phyloP scores from a whole-genome alignment of 2,113 vertebrate species.

The Telmatochromis sp. region DNA sequence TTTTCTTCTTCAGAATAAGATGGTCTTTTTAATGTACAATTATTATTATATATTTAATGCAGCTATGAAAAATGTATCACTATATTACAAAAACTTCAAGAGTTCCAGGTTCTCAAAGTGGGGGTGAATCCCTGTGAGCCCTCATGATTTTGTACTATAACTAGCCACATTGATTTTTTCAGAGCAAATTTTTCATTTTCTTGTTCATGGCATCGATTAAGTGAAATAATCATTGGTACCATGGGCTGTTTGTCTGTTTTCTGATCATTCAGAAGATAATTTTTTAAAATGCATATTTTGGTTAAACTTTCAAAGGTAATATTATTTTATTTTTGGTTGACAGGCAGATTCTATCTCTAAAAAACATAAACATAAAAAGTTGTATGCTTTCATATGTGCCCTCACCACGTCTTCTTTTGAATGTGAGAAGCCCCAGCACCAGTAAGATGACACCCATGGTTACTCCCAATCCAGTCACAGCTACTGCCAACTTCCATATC shows the following conservation, averaged over 20 bases:
- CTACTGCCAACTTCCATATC: not conserved
- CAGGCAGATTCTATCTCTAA: not conserved
- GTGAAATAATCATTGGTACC: not conserved
- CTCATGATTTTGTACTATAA: not conserved
- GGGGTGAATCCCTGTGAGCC: not conserved
- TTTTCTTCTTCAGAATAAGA: not conserved
- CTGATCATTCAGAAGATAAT: not conserved
- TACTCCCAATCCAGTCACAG: not conserved
- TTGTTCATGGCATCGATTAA: not conserved
- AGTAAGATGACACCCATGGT: not conserved
- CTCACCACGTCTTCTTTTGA: not conserved
- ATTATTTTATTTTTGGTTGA: not conserved
- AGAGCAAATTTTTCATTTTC: not conserved
- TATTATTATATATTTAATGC: not conserved
- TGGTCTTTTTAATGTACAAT: not conserved
- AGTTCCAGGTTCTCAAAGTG: not conserved
- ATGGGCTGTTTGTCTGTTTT: accelerated
- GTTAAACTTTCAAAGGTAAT: not conserved
- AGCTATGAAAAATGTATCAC: not conserved
- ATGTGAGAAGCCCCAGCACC: not conserved
- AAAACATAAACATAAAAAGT: not conserved
- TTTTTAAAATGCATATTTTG: not conserved
- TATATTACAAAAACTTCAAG: accelerated
- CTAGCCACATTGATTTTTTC: not conserved
- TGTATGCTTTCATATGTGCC: not conserved